These are phyloP conservation scores for Salmo trutta DNA, from an alignment of 2,797 vertebrate genomes.

Conservation along the genomic window DNA sequence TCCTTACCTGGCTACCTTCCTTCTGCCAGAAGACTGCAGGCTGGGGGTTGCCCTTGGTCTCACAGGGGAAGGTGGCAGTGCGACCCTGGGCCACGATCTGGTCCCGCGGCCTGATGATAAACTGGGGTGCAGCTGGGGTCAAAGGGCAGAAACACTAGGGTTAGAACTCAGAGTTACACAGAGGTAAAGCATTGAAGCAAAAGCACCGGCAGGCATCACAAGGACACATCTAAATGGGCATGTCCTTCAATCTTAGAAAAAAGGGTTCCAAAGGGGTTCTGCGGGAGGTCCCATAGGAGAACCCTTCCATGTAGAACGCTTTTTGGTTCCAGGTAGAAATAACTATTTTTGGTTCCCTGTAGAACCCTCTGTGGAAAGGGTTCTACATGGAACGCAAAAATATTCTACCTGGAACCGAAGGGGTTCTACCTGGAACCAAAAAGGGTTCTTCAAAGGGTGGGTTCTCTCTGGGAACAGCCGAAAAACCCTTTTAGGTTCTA, in stretches of 20 bases:
- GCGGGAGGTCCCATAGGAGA: too few species aligned
- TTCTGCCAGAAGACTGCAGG: conserved; percentile 99
- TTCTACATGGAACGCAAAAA: too few species aligned
- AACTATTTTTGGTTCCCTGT: too few species aligned
- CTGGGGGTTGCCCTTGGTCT: conserved; percentile 98
- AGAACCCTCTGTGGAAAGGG: too few species aligned
- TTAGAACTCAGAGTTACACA: conserved; percentile 30
- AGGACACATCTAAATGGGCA: conserved; percentile 23
- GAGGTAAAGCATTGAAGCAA: conserved; percentile 53
- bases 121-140: conserved; percentile 92
- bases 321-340: too few species aligned
- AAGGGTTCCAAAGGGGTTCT: too few species aligned
- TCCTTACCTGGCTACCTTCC: conserved; percentile 96
- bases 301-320: too few species aligned
- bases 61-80: conserved; percentile 93
- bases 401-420: too few species aligned
- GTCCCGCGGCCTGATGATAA: conserved; percentile 96
- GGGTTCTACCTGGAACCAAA: too few species aligned
- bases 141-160: conserved; percentile 35
- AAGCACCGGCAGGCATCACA: conserved; percentile 18
- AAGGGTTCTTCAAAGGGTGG: too few species aligned
- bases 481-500: too few species aligned
- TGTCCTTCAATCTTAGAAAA: conserved; percentile 16
- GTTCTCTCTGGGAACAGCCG: too few species aligned
- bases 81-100: conserved; percentile 97